phyloP scores from a whole-genome alignment of 2,888 invertebrate genomes.

The Carterocephalus palaemon region DNA sequence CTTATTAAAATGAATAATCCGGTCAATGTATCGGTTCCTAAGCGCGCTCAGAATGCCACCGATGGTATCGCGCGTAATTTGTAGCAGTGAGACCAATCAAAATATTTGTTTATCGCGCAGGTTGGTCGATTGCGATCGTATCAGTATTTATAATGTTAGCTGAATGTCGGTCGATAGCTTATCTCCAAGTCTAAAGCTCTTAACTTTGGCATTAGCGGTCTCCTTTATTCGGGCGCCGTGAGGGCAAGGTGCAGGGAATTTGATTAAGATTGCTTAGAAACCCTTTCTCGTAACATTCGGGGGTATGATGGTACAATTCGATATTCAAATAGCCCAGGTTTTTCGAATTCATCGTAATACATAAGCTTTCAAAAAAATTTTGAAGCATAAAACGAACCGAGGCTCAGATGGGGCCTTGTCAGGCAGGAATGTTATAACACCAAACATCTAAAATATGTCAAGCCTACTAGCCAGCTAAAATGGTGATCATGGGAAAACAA shows the following conservation, averaged over 20 bases:
- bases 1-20: conserved; percentile 23
- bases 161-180: conserved; percentile 50
- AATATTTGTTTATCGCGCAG: conserved; percentile 62
- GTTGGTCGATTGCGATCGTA: conserved; percentile 51
- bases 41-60: conserved; percentile 27
- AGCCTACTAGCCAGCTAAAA: conserved; percentile 49
- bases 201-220: conserved; percentile 31
- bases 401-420: conserved; percentile 14
- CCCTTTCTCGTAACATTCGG: conserved; percentile 20
- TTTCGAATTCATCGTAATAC: conserved; percentile 7
- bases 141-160: conserved; percentile 55
- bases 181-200: conserved; percentile 40
- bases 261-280: conserved; percentile 18
- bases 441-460: conserved; percentile 56
- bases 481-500: conserved; percentile 72
- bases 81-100: conserved; percentile 59
- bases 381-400: conserved; percentile 9
- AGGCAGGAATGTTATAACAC: conserved; percentile 46
- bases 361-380: conserved; percentile 8
- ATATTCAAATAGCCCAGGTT: conserved; percentile 10
- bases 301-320: conserved; percentile 6
- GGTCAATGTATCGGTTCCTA: conserved; percentile 26
- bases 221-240: conserved; percentile 25
- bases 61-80: conserved; percentile 63
- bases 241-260: conserved; percentile 19